These are phyloP conservation scores for Drosophila albomicans DNA, from an alignment of 1,140 invertebrate genomes.

Conservation along the genomic window DNA sequence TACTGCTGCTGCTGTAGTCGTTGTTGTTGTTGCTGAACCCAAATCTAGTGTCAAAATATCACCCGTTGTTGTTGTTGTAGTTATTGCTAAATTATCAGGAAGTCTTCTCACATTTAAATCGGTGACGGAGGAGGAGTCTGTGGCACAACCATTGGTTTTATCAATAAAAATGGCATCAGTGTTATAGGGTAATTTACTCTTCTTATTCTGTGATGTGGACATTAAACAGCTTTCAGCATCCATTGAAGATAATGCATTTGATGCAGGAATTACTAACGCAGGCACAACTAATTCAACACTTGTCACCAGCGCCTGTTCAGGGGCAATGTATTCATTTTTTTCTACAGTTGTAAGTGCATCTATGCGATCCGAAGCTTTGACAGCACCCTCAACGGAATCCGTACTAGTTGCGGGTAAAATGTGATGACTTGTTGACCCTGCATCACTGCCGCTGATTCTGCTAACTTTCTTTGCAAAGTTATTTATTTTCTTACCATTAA, in stretches of 20 bases:
- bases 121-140: slow-evolving; percentile 69
- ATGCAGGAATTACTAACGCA: slow-evolving; percentile 29
- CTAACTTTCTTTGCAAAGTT: neutral
- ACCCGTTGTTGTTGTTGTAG: slow-evolving; percentile 62
- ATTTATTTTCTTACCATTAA: neutral
- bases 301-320: slow-evolving; percentile 71
- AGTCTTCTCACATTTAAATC: slow-evolving; percentile 65
- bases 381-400: neutral
- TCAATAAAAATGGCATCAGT: slow-evolving; percentile 36
- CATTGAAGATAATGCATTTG: neutral
- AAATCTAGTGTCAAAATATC: slow-evolving; percentile 65
- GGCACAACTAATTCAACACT: slow-evolving; percentile 68
- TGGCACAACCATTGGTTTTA: slow-evolving; percentile 78
- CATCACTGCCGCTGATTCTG: neutral
- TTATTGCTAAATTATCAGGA: slow-evolving; percentile 72
- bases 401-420: neutral
- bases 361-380: neutral
- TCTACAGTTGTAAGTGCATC: neutral
- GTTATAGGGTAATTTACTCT: slow-evolving; percentile 34
- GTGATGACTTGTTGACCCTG: neutral
- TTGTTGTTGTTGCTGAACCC: slow-evolving; percentile 21
- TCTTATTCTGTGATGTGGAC: slow-evolving; percentile 11
- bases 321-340: slow-evolving; percentile 52
- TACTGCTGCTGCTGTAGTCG: neutral
- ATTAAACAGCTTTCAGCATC: neutral